Base-by-base conservation (phyloP, 2,888 invertebrate species). In the Drosophila paranaensis region DNA sequence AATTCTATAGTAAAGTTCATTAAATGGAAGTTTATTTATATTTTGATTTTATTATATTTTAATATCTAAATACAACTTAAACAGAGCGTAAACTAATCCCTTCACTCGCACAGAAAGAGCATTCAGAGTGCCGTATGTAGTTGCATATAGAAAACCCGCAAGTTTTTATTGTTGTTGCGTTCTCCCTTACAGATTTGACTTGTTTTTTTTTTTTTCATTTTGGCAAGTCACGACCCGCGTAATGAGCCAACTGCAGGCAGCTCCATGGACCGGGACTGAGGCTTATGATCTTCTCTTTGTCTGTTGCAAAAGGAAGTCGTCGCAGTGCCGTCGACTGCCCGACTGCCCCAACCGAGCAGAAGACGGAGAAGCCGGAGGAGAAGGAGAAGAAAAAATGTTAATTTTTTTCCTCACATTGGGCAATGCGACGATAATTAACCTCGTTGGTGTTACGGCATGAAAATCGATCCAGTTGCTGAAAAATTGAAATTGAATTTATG, bases 191-290 rank as follows among this genome's bases (percentile, higher is more conserved):
- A 74, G 78, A 76, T 74, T 77, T 88, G 73, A 88, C 86, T 84
- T 86, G 88, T 84, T 88, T 84, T 76, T 20, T 20, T 20, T 20
- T 20, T 2, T 20, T 20, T 74, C 86, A 86, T 89, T 87, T 87
- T 74, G 89, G 87, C 90, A 82, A 87, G 87, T 87, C 87, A 87
- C 87, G 87, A 87, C 87, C 88, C 81, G 81, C 88, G 85, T 87
- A 87, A 87, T 87, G 89, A 87, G 87, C 89, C 57, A 50, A 65
- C 71, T 20, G 42, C 50, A 50, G 42, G 37, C 50, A 50, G 54
- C 55, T 75, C 64, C 63, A 70, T 53, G 51, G 43, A 79, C 58
- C 66, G 77, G 65, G 63, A 56, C 51, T 43, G 82, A 57, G 63
- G 86, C 83, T 81, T 86, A 89, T 78, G 78, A 80, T 83, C 82